Evolutionary conservation across 2,113 vertebrate species (phyloP).

Genomic region (Rhea americana): DNA sequence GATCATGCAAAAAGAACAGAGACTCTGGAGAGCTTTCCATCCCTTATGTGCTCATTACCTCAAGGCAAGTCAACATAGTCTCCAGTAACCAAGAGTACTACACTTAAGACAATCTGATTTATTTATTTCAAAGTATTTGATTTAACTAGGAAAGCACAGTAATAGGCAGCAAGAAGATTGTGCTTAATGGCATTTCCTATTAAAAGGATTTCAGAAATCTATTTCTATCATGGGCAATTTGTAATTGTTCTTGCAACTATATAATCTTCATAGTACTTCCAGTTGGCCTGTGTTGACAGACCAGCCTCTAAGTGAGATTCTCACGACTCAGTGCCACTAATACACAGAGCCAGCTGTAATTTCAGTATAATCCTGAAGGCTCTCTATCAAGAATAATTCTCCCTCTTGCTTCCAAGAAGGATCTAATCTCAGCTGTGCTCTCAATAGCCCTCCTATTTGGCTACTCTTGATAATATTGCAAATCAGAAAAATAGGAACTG

Average conservation of each 20-base stretch:
- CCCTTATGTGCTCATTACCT: constrained; percentile 19
- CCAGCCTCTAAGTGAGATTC: neutral
- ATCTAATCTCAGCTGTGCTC: neutral
- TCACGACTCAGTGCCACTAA: neutral
- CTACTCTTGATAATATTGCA: neutral
- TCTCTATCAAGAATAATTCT: neutral
- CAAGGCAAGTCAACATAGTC: neutral
- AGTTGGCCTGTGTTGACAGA: neutral
- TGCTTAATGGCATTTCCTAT: neutral
- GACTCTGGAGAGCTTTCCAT: neutral
- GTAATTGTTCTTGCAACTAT: neutral
- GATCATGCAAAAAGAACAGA: neutral
- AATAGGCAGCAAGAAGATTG: neutral
- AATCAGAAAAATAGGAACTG: neutral
- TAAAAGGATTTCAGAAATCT: neutral
- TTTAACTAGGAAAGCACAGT: constrained; percentile 3
- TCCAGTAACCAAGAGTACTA: neutral
- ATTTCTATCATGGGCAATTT: neutral
- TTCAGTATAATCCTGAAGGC: neutral
- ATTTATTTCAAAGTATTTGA: constrained; percentile 29
- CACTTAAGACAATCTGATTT: neutral
- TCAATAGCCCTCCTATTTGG: neutral
- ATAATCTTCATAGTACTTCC: neutral
- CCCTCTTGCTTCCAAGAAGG: neutral
- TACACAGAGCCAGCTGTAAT: neutral